Evolutionary conservation across 37 sponge, comb jelly and placozoan genomes (phyloP).

Genomic region (Agelas oroides): DNA sequence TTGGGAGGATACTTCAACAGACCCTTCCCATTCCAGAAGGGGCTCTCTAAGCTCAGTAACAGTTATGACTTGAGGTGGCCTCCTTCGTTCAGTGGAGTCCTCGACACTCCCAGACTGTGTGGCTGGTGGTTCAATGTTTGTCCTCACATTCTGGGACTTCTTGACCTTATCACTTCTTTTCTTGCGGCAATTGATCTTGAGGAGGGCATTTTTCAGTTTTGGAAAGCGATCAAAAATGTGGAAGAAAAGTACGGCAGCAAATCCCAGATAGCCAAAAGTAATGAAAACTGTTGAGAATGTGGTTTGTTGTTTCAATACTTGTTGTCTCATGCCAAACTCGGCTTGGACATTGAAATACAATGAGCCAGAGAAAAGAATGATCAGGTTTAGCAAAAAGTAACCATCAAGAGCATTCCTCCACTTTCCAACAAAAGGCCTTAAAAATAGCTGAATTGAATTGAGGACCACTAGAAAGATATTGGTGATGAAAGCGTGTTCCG

Average conservation of each 20-base stretch:
- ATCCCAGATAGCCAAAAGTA: not conserved
- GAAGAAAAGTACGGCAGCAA: not conserved
- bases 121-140: too few relatives aligned
- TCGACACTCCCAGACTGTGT: too few relatives aligned
- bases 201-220: not conserved
- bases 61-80: not conserved
- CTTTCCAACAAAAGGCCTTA: slow-evolving; percentile 22
- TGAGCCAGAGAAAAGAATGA: not conserved
- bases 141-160: too few relatives aligned
- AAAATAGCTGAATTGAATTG: not conserved
- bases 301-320: too few relatives aligned
- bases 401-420: slow-evolving; percentile 24
- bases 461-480: not conserved
- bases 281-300: not conserved
- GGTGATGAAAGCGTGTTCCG: not conserved
- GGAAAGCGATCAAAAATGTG: slow-evolving; percentile 11
- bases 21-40: not conserved
- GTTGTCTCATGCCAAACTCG: not conserved
- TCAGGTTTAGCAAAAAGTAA: slow-evolving; percentile 19
- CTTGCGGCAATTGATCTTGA: not conserved
- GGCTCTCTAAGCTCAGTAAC: not conserved
- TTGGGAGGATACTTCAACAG: not conserved
- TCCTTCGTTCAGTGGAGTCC: too few relatives aligned
- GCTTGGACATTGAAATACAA: not conserved
- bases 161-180: not conserved